Evolutionary conservation across 2,888 invertebrate genomes (phyloP), one percentile per base, ranked within the genome.

Genomic region (Metalampra italica): DNA sequence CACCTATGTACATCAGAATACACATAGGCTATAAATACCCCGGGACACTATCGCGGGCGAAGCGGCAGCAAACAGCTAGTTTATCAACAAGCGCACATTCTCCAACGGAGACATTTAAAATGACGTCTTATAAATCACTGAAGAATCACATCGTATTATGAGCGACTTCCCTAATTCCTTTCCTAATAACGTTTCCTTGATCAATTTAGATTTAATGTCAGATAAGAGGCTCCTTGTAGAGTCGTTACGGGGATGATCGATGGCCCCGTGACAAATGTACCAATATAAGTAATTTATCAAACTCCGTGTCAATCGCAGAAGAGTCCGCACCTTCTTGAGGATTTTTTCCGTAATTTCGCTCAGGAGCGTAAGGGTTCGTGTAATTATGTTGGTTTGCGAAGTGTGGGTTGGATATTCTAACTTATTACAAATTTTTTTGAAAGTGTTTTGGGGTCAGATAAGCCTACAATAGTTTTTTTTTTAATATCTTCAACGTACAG

Each of bases 271-370:
- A 60, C 57, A 60, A 60, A 62, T 59, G 54, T 57, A 52, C 68
- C 75, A 77, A 77, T 81, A 75, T 74, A 74, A 72, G 75, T 73
- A 74, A 82, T 82, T 79, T 77, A 79, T 81, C 81, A 82, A 67
- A 63, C 60, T 64, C 65, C 52, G 42, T 60, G 77, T 75, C 78
- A 66, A 57, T 56, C 55, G 50, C 73, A 76, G 57, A 64, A 62
- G 63, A 57, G 65, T 62, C 62, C 59, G 59, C 55, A 52, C 54
- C 46, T 53, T 44, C 39, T n/a, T 50, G 47, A 49, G 53, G 49
- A 57, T 58, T 51, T 54, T 59, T 51, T 54, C 55, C 46, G 37
- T 44, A 44, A 44, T 44, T 44, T 32, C 32, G 11, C 32, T 32
- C 8, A 7, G 7, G 9, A 34, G 34, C n/a, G 34, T 34, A 9